Evolutionary conservation across 2,888 invertebrate species (phyloP), one percentile per base, ranked within the genome.

Genomic region (Chirona hameri): DNA sequence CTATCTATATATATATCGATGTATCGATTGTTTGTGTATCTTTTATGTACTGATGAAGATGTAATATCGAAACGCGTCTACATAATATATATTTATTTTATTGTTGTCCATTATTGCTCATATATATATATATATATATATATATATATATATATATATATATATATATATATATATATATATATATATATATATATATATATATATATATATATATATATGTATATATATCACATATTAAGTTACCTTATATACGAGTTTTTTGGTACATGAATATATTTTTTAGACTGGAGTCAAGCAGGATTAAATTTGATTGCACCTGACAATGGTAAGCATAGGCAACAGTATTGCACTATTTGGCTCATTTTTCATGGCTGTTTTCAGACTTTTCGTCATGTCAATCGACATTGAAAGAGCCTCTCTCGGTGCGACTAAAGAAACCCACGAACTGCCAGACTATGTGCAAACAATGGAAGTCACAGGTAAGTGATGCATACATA

Each of bases 121-220:
- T n/a, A n/a, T n/a, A n/a, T n/a, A n/a, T n/a, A n/a, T n/a, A n/a
- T n/a, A n/a, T n/a, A n/a, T n/a, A n/a, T n/a, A 76, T n/a, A 76
- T n/a, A 76, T n/a, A 76, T n/a, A 76, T n/a, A 76, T n/a, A 76
- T n/a, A 76, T n/a, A 76, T n/a, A 76, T n/a, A 76, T n/a, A 76
- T 7, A 76, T 7, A 76, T n/a, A 76, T 7, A 10, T n/a, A 76
- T n/a, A 76, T 15, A n/a, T 76, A 76, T 76, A 76, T 76, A 76
- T 76, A 76, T 76, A 76, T 76, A 76, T 76, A 76, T 76, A 76
- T 76, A 76, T 76, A 76, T 76, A 76, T 76, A 76, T 76, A 76
- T 76, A 76, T 76, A 76, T 76, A 76, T 76, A 76, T 76, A 76
- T 76, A 76, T 76, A n/a, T n/a, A n/a, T n/a, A n/a, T n/a, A n/a